Evolutionary conservation across 2,113 vertebrate genomes (phyloP), one percentile per base, ranked within the genome.

Genomic region (Ptilonorhynchus violaceus): DNA sequence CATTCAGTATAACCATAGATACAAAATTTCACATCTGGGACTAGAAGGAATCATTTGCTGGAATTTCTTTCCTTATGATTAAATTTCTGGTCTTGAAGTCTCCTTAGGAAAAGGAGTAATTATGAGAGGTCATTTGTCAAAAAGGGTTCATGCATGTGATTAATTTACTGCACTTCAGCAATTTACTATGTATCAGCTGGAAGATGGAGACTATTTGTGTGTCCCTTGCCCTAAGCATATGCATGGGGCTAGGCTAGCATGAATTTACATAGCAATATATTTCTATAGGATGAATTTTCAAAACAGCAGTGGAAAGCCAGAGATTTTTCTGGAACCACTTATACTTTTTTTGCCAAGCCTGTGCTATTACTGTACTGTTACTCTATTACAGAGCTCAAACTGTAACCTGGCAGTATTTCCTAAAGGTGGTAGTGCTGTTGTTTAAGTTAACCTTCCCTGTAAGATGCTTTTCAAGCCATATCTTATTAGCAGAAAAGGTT

Each of bases 161-260:
- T 93, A 74, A 62, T 84, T 91, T 89, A 70, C 78, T 93, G 69
- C 83, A 63, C 39, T 94, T 93, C 75, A 92, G 68, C 91, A 91
- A 19, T 89, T 93, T 80, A 55, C 72, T 21, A 46, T 66, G 68
- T 35, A 76, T 90, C 75, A 90, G n/a, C 58, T 58, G 88, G 37
- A 41, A 58, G 55, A 86, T 33, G n/a, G 42, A 56, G 27, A n/a
- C 67, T 81, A 14, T 73, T 70, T 53, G 35, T 76, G 37, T 75
- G 35, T 53, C 17, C 35, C 75, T 91, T 0, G 39, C 46, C 76
- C 55, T 58, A 52, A 74, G 75, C 63, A 59, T n/a, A 42, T 58
- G 33, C 18, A 37, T 24, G n/a, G 19, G 27, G 7, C 47, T 35
- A 67, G 19, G 47, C 37, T 92, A 84, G 63, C 6, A 5, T 39